Evolutionary conservation across 92 coral and sea anemone genomes (phyloP).

Genomic region (Epizoanthus scotinus): DNA sequence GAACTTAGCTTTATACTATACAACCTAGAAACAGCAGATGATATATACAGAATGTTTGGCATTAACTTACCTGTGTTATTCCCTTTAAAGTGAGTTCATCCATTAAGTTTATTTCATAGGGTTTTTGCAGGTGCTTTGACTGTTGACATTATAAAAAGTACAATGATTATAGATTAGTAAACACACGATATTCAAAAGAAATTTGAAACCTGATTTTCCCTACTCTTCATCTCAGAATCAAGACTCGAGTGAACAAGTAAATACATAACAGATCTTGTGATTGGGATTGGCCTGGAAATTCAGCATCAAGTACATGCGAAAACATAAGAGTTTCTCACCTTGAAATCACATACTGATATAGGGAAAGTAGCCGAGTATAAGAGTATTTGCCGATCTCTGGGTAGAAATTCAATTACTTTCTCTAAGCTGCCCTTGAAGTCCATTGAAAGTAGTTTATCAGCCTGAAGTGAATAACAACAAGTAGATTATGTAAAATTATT

Average conservation of each 20-base stretch:
- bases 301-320: neutral
- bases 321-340: slow-evolving; percentile 48
- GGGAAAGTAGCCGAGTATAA: slow-evolving; percentile 98
- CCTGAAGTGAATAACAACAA: slow-evolving; percentile 50
- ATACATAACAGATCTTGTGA: neutral
- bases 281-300: neutral
- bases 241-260: no score
- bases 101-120: slow-evolving; percentile 98
- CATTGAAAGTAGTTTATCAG: slow-evolving; percentile 96
- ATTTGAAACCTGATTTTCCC: no score
- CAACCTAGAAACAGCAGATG: neutral
- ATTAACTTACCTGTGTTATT: slow-evolving; percentile 84
- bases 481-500: no score
- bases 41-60: neutral
- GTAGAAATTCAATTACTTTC: slow-evolving; percentile 75
- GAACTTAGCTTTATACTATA: no score
- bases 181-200: neutral
- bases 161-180: slow-evolving; percentile 1
- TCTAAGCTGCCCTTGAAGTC: slow-evolving; percentile 92
- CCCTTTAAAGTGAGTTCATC: slow-evolving; percentile 97
- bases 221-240: no score
- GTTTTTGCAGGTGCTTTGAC: slow-evolving; percentile 81
- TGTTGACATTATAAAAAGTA: slow-evolving; percentile 29
- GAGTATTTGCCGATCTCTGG: slow-evolving; percentile 87
- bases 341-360: slow-evolving; percentile 88